Evolutionary conservation across 2,113 vertebrate genomes (phyloP), one percentile per base, ranked within the genome.

Genomic region (Solea solea): DNA sequence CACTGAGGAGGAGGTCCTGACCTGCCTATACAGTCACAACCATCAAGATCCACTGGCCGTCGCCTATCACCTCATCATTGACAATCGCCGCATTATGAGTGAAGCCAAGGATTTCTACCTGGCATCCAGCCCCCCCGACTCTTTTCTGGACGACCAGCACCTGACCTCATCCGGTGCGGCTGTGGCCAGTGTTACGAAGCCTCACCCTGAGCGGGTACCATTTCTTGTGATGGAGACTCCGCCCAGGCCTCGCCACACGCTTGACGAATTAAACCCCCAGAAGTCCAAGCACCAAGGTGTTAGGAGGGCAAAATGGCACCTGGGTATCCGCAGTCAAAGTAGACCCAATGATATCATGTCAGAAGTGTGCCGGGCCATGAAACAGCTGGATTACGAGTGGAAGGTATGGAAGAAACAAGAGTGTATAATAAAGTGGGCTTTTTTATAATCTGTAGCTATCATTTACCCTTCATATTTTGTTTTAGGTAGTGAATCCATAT

Each of bases 41-140:
- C 97, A 98, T 82, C 97, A 99, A 90, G 98, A 99, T 78, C 98
- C 97, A 0, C 78, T 99, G 82, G 97, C 92, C 0, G 98, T 99
- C 10, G 98, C 97, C 72, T 99, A 98, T 88, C 98, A 98, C 78
- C 96, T 99, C 66, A 99, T 99, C 82, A 99, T 99, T 81, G 98
- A 99, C 93, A 99, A 99, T 64, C 96, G 97, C 9, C 96, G 97
- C 88, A 99, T 98, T 93, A 98, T 99, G 98, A 97, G 93, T 0
- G 97, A 99, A 88, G 98, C 98, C 74, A 98, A 98, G 93, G 98
- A 99, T 81, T 99, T 99, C 86, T 99, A 99, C 86, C 84, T 99
- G 92, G 98, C 98, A 1, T 97, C 96, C 48, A 98, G 97, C 82
- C 96, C 98, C 0, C 97, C 97, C 0, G 97, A 98, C 93, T 95